Conservation (phyloP, 2,888 invertebrate species). For the Labia minor region DNA sequence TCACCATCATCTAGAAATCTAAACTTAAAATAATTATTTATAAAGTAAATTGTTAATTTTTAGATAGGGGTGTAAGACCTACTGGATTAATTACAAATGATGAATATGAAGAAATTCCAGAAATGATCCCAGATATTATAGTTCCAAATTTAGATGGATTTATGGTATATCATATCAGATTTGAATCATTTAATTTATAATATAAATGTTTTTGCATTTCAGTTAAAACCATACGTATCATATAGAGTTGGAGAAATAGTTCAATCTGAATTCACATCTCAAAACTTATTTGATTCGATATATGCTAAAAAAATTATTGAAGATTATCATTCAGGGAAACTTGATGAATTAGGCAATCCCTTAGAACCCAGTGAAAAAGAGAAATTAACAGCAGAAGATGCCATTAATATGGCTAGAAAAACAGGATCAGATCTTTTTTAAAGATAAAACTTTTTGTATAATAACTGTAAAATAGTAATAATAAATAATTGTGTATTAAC, state of each 20-base stretch:
- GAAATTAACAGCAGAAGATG: constrained; percentile 58
- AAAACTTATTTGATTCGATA: constrained; percentile 69
- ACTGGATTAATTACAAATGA: constrained; percentile 48
- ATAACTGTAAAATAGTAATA: too few species aligned
- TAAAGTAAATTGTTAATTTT: constrained; percentile 28
- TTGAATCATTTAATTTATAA: too few species aligned
- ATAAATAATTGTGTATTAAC: too few species aligned
- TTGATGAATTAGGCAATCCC: constrained; percentile 57
- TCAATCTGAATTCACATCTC: constrained; percentile 71
- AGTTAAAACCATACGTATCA: constrained; percentile 88
- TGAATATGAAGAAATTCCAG: constrained; percentile 55
- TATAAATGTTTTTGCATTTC: constrained; percentile 30
- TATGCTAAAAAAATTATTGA: constrained; percentile 67
- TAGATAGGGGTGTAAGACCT: constrained; percentile 57
- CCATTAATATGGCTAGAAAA: constrained; percentile 53
- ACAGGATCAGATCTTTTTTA: constrained; percentile 74
- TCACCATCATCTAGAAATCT: too few species aligned
- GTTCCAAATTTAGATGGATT: constrained; percentile 81
- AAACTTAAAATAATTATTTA: too few species aligned
- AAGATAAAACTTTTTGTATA: constrained; percentile 7
- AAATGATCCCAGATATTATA: constrained; percentile 84
- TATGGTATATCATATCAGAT: constrained; percentile 47
- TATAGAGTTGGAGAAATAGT: constrained; percentile 65
- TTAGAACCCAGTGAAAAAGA: constrained; percentile 63
- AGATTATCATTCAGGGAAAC: constrained; percentile 60